phyloP scores from a whole-genome alignment of 1,140 invertebrate species.

The Bactericera cockerelli region DNA sequence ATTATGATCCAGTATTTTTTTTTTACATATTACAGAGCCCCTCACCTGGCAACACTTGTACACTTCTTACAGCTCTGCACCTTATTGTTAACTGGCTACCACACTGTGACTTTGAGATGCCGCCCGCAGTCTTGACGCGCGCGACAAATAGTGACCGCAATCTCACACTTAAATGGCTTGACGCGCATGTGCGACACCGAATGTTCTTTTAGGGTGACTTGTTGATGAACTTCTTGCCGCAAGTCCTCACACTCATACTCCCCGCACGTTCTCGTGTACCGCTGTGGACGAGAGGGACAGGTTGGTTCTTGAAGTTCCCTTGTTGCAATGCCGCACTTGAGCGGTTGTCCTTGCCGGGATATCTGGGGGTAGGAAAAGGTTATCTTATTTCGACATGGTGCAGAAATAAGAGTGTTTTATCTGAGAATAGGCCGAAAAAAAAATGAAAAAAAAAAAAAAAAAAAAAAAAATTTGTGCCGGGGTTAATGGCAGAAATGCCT shows the following conservation, averaged over 20 bases:
- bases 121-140: conserved; percentile 32
- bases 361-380: too few relatives aligned
- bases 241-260: conserved; percentile 18
- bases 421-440: too few relatives aligned
- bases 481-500: too few relatives aligned
- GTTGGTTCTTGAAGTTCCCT: conserved; percentile 14
- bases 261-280: conserved; percentile 11
- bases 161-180: conserved; percentile 37
- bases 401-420: too few relatives aligned
- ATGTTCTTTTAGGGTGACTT: conserved; percentile 34
- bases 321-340: conserved; percentile 14
- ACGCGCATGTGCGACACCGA: conserved; percentile 35
- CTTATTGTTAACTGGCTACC: conserved; percentile 25
- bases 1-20: too few relatives aligned
- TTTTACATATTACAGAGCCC: too few relatives aligned
- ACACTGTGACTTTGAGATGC: conserved; percentile 33
- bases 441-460: too few relatives aligned
- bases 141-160: conserved; percentile 34
- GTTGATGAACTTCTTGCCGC: conserved; percentile 33
- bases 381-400: too few relatives aligned
- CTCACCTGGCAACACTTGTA: conserved; percentile 9
- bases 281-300: conserved; percentile 13
- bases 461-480: too few relatives aligned
- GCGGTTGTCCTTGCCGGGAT: conserved; percentile 7
- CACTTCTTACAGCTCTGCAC: conserved; percentile 30